Conservation (phyloP, 1,140 invertebrate genomes). For the Condylostylus longicornis region DNA sequence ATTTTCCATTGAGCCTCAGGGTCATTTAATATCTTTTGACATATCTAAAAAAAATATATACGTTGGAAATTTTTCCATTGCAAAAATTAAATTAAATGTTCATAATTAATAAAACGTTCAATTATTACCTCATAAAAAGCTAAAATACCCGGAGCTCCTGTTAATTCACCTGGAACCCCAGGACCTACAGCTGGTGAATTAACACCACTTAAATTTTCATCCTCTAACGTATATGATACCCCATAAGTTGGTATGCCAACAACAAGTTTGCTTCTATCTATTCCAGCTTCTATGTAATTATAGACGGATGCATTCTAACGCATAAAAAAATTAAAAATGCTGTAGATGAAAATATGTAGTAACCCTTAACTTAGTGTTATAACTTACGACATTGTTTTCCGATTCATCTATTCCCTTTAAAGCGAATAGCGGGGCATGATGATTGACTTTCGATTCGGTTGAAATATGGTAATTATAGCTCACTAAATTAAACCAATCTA, state of each 20-base stretch:
- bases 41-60: background rate
- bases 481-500: too few relatives aligned
- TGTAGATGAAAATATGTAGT: too few relatives aligned
- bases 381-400: too few relatives aligned
- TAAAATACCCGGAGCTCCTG: constrained; percentile 45
- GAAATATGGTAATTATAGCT: too few relatives aligned
- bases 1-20: background rate
- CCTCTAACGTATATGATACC: constrained; percentile 41
- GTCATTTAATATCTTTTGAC: background rate
- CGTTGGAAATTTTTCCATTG: background rate
- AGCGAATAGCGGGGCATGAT: too few relatives aligned
- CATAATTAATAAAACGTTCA: background rate
- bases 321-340: too few relatives aligned
- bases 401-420: too few relatives aligned
- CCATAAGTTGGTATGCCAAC: constrained; percentile 52
- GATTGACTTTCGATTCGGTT: too few relatives aligned
- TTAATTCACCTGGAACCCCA: constrained; percentile 46
- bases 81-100: background rate
- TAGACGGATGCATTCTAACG: constrained; percentile 72
- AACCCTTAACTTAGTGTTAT: too few relatives aligned
- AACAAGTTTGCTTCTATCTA: constrained; percentile 46
- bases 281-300: constrained; percentile 67
- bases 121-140: constrained; percentile 52
- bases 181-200: constrained; percentile 36
- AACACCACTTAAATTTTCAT: constrained; percentile 33